Evolutionary conservation across 2,113 vertebrate genomes (phyloP).

Genomic region (Blennius ocellaris): DNA sequence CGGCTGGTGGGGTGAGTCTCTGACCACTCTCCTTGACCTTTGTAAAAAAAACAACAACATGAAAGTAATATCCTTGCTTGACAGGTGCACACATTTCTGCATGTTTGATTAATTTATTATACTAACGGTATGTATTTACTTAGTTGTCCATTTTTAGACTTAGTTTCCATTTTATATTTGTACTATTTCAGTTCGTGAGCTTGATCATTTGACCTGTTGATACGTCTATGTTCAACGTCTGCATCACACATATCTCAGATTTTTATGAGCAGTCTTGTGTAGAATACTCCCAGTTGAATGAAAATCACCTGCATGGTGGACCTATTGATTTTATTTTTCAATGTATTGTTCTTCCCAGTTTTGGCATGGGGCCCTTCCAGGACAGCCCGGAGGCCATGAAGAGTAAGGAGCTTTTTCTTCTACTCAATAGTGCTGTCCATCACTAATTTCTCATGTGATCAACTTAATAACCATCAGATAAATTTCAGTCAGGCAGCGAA

Average conservation of each 20-base stretch:
- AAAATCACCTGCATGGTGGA: not conserved
- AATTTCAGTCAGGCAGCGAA: slow-evolving; percentile 39
- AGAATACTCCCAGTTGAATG: not conserved
- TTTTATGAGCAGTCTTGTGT: not conserved
- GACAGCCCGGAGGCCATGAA: slow-evolving; percentile 90
- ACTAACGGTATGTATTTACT: not conserved
- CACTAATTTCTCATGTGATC: slow-evolving; percentile 37
- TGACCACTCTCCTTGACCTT: not conserved
- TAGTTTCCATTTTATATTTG: not conserved
- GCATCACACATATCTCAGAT: not conserved
- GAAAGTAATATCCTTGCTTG: not conserved
- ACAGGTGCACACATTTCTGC: not conserved
- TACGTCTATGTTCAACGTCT: not conserved
- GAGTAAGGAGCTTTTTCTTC: slow-evolving; percentile 86
- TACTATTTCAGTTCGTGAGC: not conserved
- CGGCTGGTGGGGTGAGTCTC: slow-evolving; percentile 90
- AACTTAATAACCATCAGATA: slow-evolving; percentile 48
- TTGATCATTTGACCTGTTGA: not conserved
- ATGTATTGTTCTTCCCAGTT: slow-evolving; percentile 82
- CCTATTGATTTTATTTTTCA: not conserved
- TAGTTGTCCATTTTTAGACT: not conserved
- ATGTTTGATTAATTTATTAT: not conserved
- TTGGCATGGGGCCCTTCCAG: slow-evolving; percentile 91
- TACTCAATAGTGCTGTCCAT: slow-evolving; percentile 5
- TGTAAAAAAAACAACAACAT: not conserved